phyloP scores from a whole-genome alignment of 2,888 invertebrate species.

The Lasioglossum malachurum region DNA sequence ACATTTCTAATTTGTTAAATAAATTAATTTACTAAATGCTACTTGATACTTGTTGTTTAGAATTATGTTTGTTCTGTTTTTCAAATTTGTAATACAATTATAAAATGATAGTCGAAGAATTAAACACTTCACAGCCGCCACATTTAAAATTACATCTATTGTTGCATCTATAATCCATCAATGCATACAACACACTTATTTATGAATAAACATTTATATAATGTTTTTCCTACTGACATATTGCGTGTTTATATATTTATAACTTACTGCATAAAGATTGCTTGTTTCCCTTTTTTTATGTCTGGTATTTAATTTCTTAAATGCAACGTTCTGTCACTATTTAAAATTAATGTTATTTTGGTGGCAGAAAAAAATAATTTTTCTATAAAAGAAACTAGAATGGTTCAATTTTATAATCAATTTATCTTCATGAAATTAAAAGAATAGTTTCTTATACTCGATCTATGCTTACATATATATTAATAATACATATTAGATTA shows the following conservation, averaged over 20 bases:
- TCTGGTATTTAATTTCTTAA: slow-evolving; percentile 6
- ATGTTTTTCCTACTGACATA: slow-evolving; percentile 8
- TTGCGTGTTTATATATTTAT: slow-evolving; percentile 23
- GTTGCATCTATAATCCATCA: slow-evolving; percentile 54
- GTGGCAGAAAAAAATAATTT: neutral
- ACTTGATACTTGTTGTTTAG: neutral
- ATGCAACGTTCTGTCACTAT: slow-evolving; percentile 15
- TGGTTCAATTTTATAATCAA: neutral
- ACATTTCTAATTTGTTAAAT: neutral
- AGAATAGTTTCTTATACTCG: neutral
- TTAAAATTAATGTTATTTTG: slow-evolving; percentile 7
- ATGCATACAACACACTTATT: slow-evolving; percentile 58
- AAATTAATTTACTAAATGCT: neutral
- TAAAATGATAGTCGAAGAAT: slow-evolving; percentile 28
- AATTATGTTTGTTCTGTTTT: neutral
- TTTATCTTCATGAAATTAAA: neutral
- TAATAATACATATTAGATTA: slow-evolving; percentile 4
- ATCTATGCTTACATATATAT: neutral
- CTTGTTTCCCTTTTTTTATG: slow-evolving; percentile 8
- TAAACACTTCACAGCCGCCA: slow-evolving; percentile 75
- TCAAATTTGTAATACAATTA: neutral
- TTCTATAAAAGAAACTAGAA: neutral
- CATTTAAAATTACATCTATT: slow-evolving; percentile 49
- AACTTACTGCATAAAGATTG: slow-evolving; percentile 37
- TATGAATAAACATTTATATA: slow-evolving; percentile 47